Percentiles rank a stretch among this genome's conserved stretches.
Evolutionary conservation across 2,113 vertebrate genomes (phyloP).

Genomic region (Neoarius graeffei): DNA sequence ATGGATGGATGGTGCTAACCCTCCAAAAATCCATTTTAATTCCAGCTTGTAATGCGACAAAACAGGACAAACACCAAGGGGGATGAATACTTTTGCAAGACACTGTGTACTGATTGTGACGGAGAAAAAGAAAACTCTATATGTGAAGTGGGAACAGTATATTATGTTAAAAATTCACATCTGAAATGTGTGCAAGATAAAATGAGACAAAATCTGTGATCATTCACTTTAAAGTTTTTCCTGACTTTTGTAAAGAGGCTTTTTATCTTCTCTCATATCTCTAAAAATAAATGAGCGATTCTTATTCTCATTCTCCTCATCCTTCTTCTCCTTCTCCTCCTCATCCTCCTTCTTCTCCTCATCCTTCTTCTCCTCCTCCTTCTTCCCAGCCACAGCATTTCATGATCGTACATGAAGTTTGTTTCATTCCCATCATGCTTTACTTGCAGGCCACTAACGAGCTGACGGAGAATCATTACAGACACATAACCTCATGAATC

Average conservation of each 20-base stretch:
- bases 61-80: no score
- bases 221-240: background rate
- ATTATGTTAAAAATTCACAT: no score
- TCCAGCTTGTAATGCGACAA: no score
- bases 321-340: background rate
- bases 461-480: constrained; percentile 3
- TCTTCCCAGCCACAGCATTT: no score
- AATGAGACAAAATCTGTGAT: background rate
- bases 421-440: background rate
- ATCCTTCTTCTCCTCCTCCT: background rate
- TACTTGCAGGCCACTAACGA: constrained; percentile 1
- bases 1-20: no score
- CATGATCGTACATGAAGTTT: background rate
- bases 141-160: no score
- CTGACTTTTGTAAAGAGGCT: background rate
- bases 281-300: background rate
- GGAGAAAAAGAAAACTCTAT: no score
- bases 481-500: constrained; percentile 21
- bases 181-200: background rate
- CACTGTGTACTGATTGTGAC: no score
- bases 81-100: no score
- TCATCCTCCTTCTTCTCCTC: background rate
- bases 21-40: no score
- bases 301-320: no score
- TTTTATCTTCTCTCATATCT: background rate